A percentile compares a stretch with the other conserved stretches of the same genome.
phyloP scores from a whole-genome alignment of 2,888 invertebrate species.

The Cremastinae sp. region DNA sequence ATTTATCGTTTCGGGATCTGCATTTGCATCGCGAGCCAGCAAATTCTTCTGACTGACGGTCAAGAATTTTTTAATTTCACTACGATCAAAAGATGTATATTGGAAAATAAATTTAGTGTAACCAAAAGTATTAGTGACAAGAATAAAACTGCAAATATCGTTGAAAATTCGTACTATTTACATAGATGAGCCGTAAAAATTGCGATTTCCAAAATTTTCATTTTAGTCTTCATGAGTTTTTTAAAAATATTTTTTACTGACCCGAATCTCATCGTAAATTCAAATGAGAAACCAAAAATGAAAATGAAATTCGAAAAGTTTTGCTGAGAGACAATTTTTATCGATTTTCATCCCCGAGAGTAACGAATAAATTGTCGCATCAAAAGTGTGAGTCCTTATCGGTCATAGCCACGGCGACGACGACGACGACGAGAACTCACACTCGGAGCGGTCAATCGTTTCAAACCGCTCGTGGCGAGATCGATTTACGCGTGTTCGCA shows the following conservation, averaged over 20 bases:
- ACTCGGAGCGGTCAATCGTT: slow-evolving; percentile 41
- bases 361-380: slow-evolving; percentile 35
- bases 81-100: not conserved
- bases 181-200: too few species aligned
- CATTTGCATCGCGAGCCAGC: slow-evolving; percentile 28
- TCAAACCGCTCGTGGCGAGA: not conserved
- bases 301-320: slow-evolving; percentile 29
- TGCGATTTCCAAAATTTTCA: too few species aligned
- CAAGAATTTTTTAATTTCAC: slow-evolving; percentile 11
- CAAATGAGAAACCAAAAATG: too few species aligned
- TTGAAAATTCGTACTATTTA: too few species aligned
- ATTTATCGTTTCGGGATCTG: slow-evolving; percentile 36
- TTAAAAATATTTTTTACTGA: too few species aligned
- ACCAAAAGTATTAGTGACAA: too few species aligned
- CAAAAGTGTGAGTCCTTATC: slow-evolving; percentile 35
- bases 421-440: slow-evolving; percentile 4
- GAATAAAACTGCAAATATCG: too few species aligned
- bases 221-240: too few species aligned
- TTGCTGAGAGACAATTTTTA: slow-evolving; percentile 1
- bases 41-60: slow-evolving; percentile 7
- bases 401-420: slow-evolving; percentile 50
- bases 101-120: not conserved
- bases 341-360: slow-evolving; percentile 39
- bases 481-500: slow-evolving; percentile 20
- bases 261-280: too few species aligned